Evolutionary conservation across 2,797 vertebrate species (phyloP).

Genomic region (Trachops cirrhosus): DNA sequence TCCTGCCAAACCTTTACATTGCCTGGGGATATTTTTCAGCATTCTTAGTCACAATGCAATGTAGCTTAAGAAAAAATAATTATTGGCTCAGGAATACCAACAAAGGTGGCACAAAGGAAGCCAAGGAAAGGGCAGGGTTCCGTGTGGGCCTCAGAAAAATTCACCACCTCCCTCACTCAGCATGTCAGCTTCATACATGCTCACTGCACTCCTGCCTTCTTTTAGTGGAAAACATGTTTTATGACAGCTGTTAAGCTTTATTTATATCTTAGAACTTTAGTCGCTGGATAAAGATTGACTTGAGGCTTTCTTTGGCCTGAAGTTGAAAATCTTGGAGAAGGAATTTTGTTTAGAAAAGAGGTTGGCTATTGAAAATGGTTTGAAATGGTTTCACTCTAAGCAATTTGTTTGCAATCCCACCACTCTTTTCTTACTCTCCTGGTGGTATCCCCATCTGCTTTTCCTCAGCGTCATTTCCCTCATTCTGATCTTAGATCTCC

Average conservation of each 20-base stretch:
- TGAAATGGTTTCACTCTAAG: background rate
- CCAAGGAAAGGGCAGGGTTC: background rate
- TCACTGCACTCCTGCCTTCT: background rate
- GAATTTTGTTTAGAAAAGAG: slow-evolving; percentile 23
- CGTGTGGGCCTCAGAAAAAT: background rate
- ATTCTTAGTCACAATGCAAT: background rate
- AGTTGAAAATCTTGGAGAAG: slow-evolving; percentile 19
- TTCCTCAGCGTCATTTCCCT: background rate
- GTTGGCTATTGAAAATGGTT: slow-evolving; percentile 6
- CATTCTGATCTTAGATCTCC: background rate
- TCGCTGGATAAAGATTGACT: background rate
- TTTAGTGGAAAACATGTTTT: background rate
- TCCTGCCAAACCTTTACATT: background rate
- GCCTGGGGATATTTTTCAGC: background rate
- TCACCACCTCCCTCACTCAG: background rate
- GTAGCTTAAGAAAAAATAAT: slow-evolving; percentile 4
- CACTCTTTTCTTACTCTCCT: background rate
- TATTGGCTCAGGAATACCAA: background rate
- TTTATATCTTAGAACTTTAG: background rate
- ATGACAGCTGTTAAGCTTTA: background rate
- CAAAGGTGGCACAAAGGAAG: background rate
- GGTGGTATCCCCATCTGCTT: background rate
- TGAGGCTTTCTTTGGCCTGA: slow-evolving; percentile 30
- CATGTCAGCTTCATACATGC: background rate
- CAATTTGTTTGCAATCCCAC: background rate